Conservation (phyloP, 1,140 invertebrate species). For the Papilio aristodemus region DNA sequence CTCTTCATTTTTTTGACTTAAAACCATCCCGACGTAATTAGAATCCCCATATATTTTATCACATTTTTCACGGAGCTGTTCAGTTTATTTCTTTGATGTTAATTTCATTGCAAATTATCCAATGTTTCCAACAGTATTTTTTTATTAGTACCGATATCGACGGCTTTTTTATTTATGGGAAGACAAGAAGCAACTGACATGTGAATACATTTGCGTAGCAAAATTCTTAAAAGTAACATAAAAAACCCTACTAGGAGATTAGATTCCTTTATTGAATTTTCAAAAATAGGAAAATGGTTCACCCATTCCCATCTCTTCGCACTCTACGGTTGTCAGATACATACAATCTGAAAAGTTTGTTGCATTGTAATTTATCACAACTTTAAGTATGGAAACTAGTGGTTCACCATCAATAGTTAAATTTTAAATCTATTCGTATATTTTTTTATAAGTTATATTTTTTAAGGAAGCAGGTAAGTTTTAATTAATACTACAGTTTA, state of each 20-base stretch:
- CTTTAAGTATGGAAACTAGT: slow-evolving; percentile 41
- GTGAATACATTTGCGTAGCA: neutral
- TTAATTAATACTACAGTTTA: slow-evolving; percentile 15
- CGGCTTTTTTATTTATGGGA: too few species aligned
- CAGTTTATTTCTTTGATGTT: slow-evolving; percentile 34
- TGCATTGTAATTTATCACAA: slow-evolving; percentile 55
- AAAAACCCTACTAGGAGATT: too few species aligned
- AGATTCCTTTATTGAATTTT: slow-evolving; percentile 21
- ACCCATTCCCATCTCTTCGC: slow-evolving; percentile 38
- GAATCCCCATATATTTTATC: slow-evolving; percentile 47
- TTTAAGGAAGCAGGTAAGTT: neutral
- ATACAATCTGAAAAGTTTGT: slow-evolving; percentile 53
- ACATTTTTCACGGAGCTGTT: slow-evolving; percentile 38
- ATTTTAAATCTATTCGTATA: too few species aligned
- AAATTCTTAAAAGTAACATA: neutral
- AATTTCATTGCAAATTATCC: slow-evolving; percentile 17
- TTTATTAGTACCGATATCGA: neutral
- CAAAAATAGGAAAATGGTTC: slow-evolving; percentile 54
- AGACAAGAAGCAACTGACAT: too few species aligned
- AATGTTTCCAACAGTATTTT: neutral
- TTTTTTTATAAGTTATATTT: too few species aligned
- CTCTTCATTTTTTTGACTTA: slow-evolving; percentile 68
- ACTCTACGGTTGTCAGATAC: slow-evolving; percentile 35
- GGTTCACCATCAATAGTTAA: slow-evolving; percentile 34
- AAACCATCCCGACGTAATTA: slow-evolving; percentile 52